Conservation (phyloP, 2,797 vertebrate species). For the Manis javanica region DNA sequence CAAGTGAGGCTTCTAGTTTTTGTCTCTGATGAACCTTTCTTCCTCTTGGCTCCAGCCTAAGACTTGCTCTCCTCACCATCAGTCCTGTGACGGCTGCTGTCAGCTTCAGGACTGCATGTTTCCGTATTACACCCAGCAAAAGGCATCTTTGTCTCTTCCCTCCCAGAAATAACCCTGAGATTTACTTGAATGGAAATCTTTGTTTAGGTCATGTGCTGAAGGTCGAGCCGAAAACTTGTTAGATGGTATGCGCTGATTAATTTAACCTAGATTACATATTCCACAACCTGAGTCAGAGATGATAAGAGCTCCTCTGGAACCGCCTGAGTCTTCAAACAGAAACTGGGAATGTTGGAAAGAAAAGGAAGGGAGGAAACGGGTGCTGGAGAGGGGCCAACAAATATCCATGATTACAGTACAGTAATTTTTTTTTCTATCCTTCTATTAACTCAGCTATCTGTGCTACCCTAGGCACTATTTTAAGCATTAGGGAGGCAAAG, state of each 20-base stretch:
- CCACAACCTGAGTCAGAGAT: background rate
- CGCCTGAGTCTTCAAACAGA: background rate
- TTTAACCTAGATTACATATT: conserved; percentile 10
- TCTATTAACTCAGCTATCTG: conserved; percentile 35
- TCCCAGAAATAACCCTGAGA: conserved; percentile 34
- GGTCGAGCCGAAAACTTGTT: background rate
- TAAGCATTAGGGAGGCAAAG: background rate
- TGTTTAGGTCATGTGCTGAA: background rate
- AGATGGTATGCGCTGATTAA: background rate
- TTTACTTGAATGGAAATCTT: conserved; percentile 27
- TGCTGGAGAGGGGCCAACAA: background rate
- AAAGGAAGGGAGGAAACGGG: background rate
- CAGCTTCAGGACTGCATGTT: background rate
- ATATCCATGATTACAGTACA: background rate
- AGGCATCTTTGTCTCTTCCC: conserved; percentile 30
- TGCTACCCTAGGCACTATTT: background rate
- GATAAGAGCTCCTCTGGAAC: background rate
- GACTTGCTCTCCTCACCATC: background rate
- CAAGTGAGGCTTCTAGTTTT: conserved; percentile 3
- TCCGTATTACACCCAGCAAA: background rate
- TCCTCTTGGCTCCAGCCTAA: background rate
- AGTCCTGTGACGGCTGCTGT: background rate
- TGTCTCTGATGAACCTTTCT: background rate
- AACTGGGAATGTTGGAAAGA: conserved; percentile 4
- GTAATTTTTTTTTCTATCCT: background rate